Conservation (phyloP, 2,888 invertebrate genomes). For the Amphipoea oculea region DNA sequence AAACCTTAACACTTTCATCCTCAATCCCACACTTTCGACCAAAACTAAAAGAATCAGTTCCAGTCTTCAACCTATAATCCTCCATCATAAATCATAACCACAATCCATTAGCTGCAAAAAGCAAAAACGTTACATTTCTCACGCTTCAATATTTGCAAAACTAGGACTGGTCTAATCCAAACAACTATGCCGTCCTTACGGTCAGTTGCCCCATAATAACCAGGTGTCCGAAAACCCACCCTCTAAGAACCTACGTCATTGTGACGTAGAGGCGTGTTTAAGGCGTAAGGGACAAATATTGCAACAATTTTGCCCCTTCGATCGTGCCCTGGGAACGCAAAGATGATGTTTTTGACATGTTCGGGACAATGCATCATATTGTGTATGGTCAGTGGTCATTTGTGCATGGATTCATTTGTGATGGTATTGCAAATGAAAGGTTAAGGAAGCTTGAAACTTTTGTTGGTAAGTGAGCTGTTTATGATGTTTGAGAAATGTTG, state of each 20-base stretch:
- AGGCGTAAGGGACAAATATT: slow-evolving; percentile 86
- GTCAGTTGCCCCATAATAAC: slow-evolving; percentile 88
- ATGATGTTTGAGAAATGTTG: neutral
- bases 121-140: slow-evolving; percentile 83
- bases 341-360: slow-evolving; percentile 87
- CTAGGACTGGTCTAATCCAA: slow-evolving; percentile 83
- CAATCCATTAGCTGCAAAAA: slow-evolving; percentile 64
- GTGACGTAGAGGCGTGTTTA: slow-evolving; percentile 82
- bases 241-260: slow-evolving; percentile 84
- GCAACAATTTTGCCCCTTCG: slow-evolving; percentile 80
- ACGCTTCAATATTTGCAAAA: slow-evolving; percentile 82
- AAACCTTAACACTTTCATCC: neutral
- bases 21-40: slow-evolving; percentile 2
- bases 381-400: slow-evolving; percentile 81
- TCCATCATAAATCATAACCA: slow-evolving; percentile 58
- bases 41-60: slow-evolving; percentile 47
- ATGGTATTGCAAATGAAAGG: slow-evolving; percentile 58
- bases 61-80: slow-evolving; percentile 48
- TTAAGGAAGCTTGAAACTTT: slow-evolving; percentile 56
- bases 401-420: slow-evolving; percentile 75
- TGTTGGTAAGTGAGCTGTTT: slow-evolving; percentile 42
- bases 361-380: slow-evolving; percentile 74
- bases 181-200: slow-evolving; percentile 81
- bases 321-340: slow-evolving; percentile 81
- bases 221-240: slow-evolving; percentile 84